Percentiles rank a stretch among this genome's conserved stretches.
phyloP scores from a whole-genome alignment of 2,113 vertebrate species.

The Nanorana parkeri region DNA sequence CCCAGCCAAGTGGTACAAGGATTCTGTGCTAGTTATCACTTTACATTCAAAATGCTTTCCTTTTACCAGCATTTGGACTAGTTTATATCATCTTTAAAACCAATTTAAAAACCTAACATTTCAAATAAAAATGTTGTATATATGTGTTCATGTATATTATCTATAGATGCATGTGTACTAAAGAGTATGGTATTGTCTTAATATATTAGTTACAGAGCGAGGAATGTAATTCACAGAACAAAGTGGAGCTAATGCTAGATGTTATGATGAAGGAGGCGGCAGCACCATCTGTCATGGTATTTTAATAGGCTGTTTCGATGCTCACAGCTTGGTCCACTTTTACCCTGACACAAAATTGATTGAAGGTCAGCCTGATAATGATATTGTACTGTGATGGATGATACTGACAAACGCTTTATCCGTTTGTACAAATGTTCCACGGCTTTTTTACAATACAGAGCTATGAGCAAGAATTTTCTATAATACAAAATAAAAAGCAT shows the following conservation, averaged over 20 bases:
- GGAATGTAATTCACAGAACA: slow-evolving; percentile 38
- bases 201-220: slow-evolving; percentile 15
- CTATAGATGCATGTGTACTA: no score
- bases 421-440: slow-evolving; percentile 43
- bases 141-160: no score
- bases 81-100: no score
- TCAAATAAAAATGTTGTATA: no score
- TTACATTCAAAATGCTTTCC: no score
- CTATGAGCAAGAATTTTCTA: background rate
- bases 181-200: no score
- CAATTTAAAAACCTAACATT: no score
- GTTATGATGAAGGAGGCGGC: slow-evolving; percentile 34
- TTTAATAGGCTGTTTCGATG: slow-evolving; percentile 58
- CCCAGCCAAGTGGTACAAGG: no score
- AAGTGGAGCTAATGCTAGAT: slow-evolving; percentile 39
- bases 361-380: slow-evolving; percentile 56
- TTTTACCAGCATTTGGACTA: no score
- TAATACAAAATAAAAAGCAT: background rate
- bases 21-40: no score
- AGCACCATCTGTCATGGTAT: slow-evolving; percentile 54
- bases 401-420: slow-evolving; percentile 47
- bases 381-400: slow-evolving; percentile 56
- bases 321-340: slow-evolving; percentile 56
- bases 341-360: slow-evolving; percentile 58
- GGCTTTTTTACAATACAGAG: slow-evolving; percentile 25